Evolutionary conservation across 2,797 vertebrate species (phyloP), one percentile per base, ranked within the genome.

Genomic region (Ceryle rudis): DNA sequence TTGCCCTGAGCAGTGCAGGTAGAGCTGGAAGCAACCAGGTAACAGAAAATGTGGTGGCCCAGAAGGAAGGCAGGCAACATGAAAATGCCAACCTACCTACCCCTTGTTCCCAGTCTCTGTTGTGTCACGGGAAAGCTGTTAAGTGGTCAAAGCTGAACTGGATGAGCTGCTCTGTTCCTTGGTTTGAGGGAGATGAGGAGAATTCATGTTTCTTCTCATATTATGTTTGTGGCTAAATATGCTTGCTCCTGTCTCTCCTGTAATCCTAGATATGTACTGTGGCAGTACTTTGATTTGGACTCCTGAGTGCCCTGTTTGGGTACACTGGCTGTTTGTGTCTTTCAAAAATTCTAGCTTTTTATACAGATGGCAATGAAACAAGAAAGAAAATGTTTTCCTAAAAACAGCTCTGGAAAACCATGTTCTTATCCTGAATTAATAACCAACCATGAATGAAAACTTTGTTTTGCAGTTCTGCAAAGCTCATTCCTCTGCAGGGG

Each of bases 21-120:
- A 55, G 31, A 20, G 54, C 54, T n/a, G 20, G 19, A n/a, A 55
- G 31, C 31, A n/a, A n/a, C 54, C n/a, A 31, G 31, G 13, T 28
- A 55, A 20, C 11, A 14, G 19, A 55, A 52, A 87, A 44, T 10
- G 31, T 41, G 35, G 13, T 41, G 74, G 52, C 39, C 79, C 29
- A 78, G 42, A n/a, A 84, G 41, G 22, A 37, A 5, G 10, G 7
- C 2, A 44, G n/a, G 17, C 6, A 4, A 4, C 0, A 3, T 6
- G 69, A 60, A 42, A 37, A 33, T 1, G 0, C 14, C 10, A 4
- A 46, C 28, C 57, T 42, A 22, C 25, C 44, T 22, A 8, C 10
- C 29, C 17, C 25, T 23, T 37, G 57, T 71, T 42, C 21, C 52
- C 26, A 22, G 37, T 13, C 31, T 62, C 46, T 1, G 0, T 25